Evolutionary conservation across 2,888 invertebrate genomes (phyloP).

Genomic region (Ctenicera cuprea): DNA sequence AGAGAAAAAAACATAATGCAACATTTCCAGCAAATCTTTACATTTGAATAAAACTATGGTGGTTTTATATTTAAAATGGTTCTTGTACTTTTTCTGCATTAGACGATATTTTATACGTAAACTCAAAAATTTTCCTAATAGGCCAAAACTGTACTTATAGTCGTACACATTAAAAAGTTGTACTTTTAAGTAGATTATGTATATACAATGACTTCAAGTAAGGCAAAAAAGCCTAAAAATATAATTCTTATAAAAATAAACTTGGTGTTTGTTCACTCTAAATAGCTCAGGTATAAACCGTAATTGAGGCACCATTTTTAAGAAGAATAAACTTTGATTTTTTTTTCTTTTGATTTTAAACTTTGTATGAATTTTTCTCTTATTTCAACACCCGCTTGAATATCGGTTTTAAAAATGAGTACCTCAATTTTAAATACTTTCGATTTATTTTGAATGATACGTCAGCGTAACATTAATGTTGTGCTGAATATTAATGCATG

Average conservation of each 20-base stretch:
- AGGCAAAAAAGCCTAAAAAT: slow-evolving; percentile 61
- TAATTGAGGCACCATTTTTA: slow-evolving; percentile 39
- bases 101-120: not conserved
- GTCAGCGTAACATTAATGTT: not conserved
- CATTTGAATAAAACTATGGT: not conserved
- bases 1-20: too few species aligned
- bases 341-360: too few species aligned
- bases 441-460: not conserved
- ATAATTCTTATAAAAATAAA: slow-evolving; percentile 69
- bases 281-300: slow-evolving; percentile 52
- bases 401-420: slow-evolving; percentile 15
- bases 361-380: not conserved
- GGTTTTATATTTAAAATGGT: not conserved
- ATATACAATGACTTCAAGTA: slow-evolving; percentile 34
- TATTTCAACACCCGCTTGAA: not conserved
- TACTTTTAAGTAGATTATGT: slow-evolving; percentile 27
- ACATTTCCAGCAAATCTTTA: not conserved
- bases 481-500: not conserved
- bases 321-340: slow-evolving; percentile 8
- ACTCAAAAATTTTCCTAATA: not conserved
- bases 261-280: slow-evolving; percentile 65
- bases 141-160: slow-evolving; percentile 15
- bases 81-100: slow-evolving; percentile 1
- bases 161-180: slow-evolving; percentile 16
- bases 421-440: slow-evolving; percentile 20